Evolutionary conservation across 2,888 invertebrate genomes (phyloP).

Genomic region (Phytoseiulus persimilis): DNA sequence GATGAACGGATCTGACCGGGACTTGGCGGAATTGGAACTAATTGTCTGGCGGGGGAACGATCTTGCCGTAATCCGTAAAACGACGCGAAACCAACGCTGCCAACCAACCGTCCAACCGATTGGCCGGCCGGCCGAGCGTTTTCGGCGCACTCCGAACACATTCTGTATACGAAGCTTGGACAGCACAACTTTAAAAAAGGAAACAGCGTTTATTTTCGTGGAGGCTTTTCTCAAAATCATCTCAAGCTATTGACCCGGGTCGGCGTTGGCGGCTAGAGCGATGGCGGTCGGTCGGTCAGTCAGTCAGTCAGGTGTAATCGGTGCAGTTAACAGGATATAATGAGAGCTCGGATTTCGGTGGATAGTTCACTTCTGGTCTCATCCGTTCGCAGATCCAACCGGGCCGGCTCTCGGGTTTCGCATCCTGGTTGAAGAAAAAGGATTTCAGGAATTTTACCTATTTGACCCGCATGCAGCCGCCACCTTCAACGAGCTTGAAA

Average conservation of each 20-base stretch:
- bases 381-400: background rate
- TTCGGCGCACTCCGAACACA: background rate
- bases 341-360: background rate
- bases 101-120: background rate
- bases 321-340: background rate
- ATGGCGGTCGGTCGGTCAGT: too few relatives aligned
- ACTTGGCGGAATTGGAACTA: background rate
- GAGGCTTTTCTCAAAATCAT: background rate
- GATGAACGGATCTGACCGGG: background rate
- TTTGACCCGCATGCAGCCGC: background rate
- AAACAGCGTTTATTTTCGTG: background rate
- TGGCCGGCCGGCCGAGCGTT: too few relatives aligned
- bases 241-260: background rate
- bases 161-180: background rate
- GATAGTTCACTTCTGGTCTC: background rate
- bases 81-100: background rate
- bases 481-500: background rate
- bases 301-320: conserved; percentile 5
- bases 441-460: background rate
- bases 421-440: background rate
- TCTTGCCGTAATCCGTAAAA: background rate
- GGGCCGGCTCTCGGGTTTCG: background rate
- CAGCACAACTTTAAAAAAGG: background rate
- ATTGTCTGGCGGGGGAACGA: background rate
- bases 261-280: background rate